Percentiles rank a stretch among this genome's conserved stretches.
phyloP scores from a whole-genome alignment of 2,888 invertebrate genomes.

The Eupithecia centaureata region DNA sequence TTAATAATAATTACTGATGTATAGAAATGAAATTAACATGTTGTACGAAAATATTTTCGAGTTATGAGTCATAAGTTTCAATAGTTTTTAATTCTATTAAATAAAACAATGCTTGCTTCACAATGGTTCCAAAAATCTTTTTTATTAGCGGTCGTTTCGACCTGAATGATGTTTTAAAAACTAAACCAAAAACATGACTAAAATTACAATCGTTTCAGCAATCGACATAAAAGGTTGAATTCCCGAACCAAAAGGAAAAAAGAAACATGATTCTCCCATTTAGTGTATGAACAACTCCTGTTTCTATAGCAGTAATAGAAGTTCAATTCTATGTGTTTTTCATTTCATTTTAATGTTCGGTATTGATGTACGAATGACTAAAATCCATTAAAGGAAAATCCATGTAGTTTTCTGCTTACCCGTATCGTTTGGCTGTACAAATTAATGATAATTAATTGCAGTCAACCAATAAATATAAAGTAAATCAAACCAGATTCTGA shows the following conservation, averaged over 20 bases:
- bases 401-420: background rate
- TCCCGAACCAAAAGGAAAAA: background rate
- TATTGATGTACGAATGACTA: conserved; percentile 23
- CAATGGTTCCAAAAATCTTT: background rate
- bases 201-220: background rate
- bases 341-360: conserved; percentile 36
- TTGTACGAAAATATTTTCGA: background rate
- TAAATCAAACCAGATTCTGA: background rate
- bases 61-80: background rate
- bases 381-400: conserved; percentile 23
- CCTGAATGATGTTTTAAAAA: background rate
- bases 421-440: conserved; percentile 12
- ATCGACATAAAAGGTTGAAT: background rate
- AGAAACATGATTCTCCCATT: background rate
- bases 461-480: background rate
- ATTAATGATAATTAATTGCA: conserved; percentile 8
- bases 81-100: background rate
- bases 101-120: background rate
- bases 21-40: conserved; percentile 23
- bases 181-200: background rate
- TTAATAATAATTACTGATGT: background rate
- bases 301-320: background rate
- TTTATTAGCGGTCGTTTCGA: background rate
- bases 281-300: background rate
- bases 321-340: conserved; percentile 11